phyloP scores from a whole-genome alignment of 2,797 vertebrate species.

The Vipera ursinii region DNA sequence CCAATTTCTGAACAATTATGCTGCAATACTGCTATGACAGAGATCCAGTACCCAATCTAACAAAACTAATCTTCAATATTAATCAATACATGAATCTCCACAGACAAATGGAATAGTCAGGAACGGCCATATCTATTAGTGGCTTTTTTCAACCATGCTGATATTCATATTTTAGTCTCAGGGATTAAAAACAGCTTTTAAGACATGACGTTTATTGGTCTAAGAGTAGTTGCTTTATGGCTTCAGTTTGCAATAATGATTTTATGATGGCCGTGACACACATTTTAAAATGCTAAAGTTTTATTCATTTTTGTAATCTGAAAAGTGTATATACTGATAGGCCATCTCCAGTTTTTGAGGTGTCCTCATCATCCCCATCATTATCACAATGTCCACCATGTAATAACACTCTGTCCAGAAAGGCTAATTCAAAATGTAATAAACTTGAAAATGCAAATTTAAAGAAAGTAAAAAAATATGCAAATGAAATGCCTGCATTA shows the following conservation, averaged over 20 bases:
- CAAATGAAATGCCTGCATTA: not conserved
- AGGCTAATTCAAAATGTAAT: not conserved
- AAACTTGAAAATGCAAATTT: not conserved
- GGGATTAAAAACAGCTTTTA: not conserved
- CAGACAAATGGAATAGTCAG: slow-evolving; percentile 27
- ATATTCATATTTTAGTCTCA: not conserved
- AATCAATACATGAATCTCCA: slow-evolving; percentile 42
- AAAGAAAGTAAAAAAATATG: not conserved
- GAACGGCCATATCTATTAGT: not conserved
- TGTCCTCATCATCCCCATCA: not conserved
- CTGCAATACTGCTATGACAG: slow-evolving; percentile 32
- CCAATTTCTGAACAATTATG: slow-evolving; percentile 35
- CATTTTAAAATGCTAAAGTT: not conserved
- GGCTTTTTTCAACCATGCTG: not conserved
- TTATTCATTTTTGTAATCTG: not conserved
- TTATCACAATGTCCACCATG: not conserved
- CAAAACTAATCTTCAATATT: slow-evolving; percentile 29
- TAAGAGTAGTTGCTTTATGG: not conserved
- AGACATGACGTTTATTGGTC: not conserved
- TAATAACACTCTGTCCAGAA: not conserved
- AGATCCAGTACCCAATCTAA: slow-evolving; percentile 37
- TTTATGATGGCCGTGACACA: not conserved
- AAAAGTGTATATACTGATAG: not conserved
- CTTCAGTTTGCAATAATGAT: not conserved
- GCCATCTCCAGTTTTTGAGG: not conserved